Evolutionary conservation across 2,888 invertebrate genomes (phyloP), one percentile per base, ranked within the genome.

Genomic region (Ichneumon xanthorius): DNA sequence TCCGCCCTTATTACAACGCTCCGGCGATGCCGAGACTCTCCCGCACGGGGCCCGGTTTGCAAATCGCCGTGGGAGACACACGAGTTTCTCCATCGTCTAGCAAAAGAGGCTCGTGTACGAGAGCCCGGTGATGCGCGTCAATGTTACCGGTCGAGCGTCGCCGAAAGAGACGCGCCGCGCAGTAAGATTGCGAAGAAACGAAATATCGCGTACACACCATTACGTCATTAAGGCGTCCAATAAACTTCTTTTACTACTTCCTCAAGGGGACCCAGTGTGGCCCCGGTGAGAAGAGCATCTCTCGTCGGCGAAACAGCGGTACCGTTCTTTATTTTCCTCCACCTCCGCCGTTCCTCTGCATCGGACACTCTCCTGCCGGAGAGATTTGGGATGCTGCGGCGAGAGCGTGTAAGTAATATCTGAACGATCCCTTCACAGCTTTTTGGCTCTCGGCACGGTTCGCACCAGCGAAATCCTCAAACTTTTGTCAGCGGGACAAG

Each of bases 231-330:
- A 88, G 84, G 87, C 89, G 89, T 89, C 88, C 88, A 91, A 90
- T 90, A 90, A 91, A 91, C 89, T 90, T 90, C 88, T 90, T 90
- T 91, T 90, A 90, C 88, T 90, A 90, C 90, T 90, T 91, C 89
- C 90, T 89, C 86, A 86, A 89, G 90, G 85, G 85, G 72, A 81
- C 75, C 85, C 82, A 65, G 63, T 81, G 55, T 67, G 67, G 78
- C 71, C 67, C 55, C 76, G 79, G 61, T 80, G 78, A 68, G 48
- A 48, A 48, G 63, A 67, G 30, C n/a, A 50, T 83, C 37, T 72
- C 76, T 72, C 63, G 30, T 55, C 65, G 33, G 68, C 73, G 19
- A 72, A 73, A 58, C 71, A 75, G 61, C 65, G 63, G 79, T 50
- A 85, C 77, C 85, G 71, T 73, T 85, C 67, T 76, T 82, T 76